A percentile compares a stretch with the other conserved stretches of the same genome.
Conservation (phyloP, 2,797 vertebrate species). For the Brachymystax lenok region DNA sequence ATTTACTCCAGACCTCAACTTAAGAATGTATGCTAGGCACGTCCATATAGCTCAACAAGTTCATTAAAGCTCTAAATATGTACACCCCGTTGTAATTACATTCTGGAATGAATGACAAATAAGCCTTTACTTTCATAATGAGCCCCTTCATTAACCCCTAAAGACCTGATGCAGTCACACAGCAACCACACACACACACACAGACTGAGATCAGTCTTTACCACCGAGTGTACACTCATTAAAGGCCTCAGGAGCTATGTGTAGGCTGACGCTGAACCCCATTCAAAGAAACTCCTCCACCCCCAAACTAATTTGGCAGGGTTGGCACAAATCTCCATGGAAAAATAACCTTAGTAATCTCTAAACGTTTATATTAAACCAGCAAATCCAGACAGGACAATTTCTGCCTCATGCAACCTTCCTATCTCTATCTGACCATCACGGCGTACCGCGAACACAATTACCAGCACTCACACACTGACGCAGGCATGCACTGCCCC, state of each 20-base stretch:
- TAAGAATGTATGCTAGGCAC: slow-evolving; percentile 35
- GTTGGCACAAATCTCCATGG: not conserved
- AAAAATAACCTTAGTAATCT: not conserved
- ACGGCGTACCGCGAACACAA: not conserved
- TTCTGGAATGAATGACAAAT: slow-evolving; percentile 57
- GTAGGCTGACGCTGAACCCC: not conserved
- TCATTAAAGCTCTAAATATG: slow-evolving; percentile 74
- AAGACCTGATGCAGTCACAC: not conserved
- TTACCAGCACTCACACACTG: not conserved
- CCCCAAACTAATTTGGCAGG: not conserved
- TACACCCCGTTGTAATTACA: slow-evolving; percentile 69
- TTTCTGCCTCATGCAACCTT: no score
- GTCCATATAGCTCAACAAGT: slow-evolving; percentile 47
- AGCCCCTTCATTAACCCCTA: slow-evolving; percentile 59
- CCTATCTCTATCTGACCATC: not conserved
- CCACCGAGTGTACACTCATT: slow-evolving; percentile 9
- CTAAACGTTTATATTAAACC: not conserved
- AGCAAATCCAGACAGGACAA: not conserved
- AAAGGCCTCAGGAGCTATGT: not conserved
- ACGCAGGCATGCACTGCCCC: no score
- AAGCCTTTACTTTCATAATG: slow-evolving; percentile 56
- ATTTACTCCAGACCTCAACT: not conserved
- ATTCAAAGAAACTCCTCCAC: not conserved
- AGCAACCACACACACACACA: not conserved
- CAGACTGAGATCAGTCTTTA: not conserved